Base-by-base conservation (phyloP, 2,797 vertebrate genomes). In the Cossypha caffra region DNA sequence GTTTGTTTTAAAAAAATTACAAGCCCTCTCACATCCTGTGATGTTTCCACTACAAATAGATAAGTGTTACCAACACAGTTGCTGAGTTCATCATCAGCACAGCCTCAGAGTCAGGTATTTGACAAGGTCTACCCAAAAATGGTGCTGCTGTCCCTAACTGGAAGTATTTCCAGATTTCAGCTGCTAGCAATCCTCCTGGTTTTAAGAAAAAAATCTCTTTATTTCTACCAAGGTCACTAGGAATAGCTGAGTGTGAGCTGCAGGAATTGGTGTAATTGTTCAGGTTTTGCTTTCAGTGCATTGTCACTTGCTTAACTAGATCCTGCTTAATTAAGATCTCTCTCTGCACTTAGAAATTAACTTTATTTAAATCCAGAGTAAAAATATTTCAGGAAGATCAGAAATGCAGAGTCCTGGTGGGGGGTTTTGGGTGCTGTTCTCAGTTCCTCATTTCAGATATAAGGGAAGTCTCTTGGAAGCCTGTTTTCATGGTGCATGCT, bases 401-500 rank as follows among this genome's bases (percentile, higher is more conserved):
- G 55, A 84, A 81, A 75, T 16, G 31, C 0, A 0, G 21, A 64
- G 11, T n/a, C 19, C 43, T 21, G 11, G 3, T 2, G 16, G 9
- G 1, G 47, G 13, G 69, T 61, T 52, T 29, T 16, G 16, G 50
- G 48, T 62, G 45, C 50, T 62, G 19, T 80, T 93, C 66, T 90
- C 45, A 45, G 15, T 74, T 88, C 67, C 40, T 92, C 45, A 48
- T 92, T 95, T 80, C 66, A 68, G 15, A 73, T 50, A 24, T 7
- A 54, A 73, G 78, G 29, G 28, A 89, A 96, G 67, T 71, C 72
- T 77, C 93, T 58, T 72, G 63, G 87, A 95, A 81, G 28, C 52
- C 54, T 71, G 16, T 55, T 93, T 92, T 94, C 71, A 48, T 72
- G 51, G 71, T 31, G 33, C 45, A 11, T 52, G 63, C 61, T 92